Base-by-base conservation (phyloP, 2,888 invertebrate species). In the Thyatira batis region DNA sequence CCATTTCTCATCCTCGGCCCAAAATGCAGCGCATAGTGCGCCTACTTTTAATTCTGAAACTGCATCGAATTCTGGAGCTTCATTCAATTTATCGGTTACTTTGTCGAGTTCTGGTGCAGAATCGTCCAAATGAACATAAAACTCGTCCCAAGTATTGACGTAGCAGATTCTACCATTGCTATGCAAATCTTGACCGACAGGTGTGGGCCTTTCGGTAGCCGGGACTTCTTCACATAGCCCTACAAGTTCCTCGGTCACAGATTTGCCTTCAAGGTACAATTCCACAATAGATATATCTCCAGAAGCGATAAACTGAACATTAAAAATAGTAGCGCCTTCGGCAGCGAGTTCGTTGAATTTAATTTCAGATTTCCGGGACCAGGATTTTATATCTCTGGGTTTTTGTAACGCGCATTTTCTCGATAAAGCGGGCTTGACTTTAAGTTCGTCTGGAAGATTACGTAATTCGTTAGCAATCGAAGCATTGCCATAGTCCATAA, bases 401-500 rank as follows among this genome's bases (percentile, higher is more conserved):
- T 94, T 89, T 58, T 93, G 92, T 1, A 95, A 79, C 0, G 93
- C 89, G 68, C 95, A 95, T 63, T 93, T 93, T 60, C 93, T 93
- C 0, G 95, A 94, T 1, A 95, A 76, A 3, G 93, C 91, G 3
- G 94, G 94, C 60, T 94, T 87, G 3, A 85, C 77, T 28, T 93
- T 92, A 1, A 95, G 89, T 50, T 94, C 93, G 25, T 93, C 92
- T 0, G 95, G 94, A 9, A 95, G 84, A 60, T 89, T 86, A 49
- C 94, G 87, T 20, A 95, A 76, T 70, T 94, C 93, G 13, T 89
- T 89, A 0, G 93, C 92, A 3, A 93, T 82, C 0, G 93, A 93
- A 0, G 93, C 93, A 71, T 95, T 95, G 3, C 95, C 95, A 65
- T 94, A 95, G 75, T 95, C 95, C 80, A 95, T 93, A 70, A 95